Evolutionary conservation across 2,797 vertebrate genomes (phyloP).

Genomic region (Gastrophryne carolinensis): DNA sequence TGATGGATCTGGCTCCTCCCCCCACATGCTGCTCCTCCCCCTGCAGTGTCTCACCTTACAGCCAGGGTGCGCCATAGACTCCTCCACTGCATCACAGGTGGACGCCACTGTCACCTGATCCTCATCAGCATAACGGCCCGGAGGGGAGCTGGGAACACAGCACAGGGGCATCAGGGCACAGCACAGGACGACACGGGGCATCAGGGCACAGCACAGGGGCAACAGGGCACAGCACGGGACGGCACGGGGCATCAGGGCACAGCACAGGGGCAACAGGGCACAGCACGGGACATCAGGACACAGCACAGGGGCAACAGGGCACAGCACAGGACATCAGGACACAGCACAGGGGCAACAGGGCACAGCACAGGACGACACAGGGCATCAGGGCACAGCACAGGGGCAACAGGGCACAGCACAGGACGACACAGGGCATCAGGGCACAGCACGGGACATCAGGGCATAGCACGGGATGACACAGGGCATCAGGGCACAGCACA

Average conservation of each 20-base stretch:
- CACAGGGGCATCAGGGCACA: not conserved
- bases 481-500: no score
- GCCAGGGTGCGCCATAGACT: not conserved
- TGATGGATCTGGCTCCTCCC: no score
- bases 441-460: no score
- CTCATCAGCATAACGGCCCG: not conserved
- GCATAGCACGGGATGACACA: no score
- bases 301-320: no score
- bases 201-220: not conserved
- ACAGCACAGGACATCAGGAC: no score
- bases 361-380: no score
- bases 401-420: no score
- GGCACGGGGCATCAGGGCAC: not conserved
- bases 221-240: not conserved
- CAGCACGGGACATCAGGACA: no score
- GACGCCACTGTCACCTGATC: not conserved
- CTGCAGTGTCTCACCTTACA: constrained; percentile 11
- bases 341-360: no score
- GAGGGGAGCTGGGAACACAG: not conserved
- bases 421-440: no score
- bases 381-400: no score
- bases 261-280: not conserved
- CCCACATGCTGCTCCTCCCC: not conserved
- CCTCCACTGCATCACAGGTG: not conserved
- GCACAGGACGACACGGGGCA: not conserved